Percentiles rank a stretch among this genome's conserved stretches.
These are phyloP conservation scores for Sinosuthora webbiana DNA, from an alignment of 2,113 vertebrate species.

Conservation along the genomic window DNA sequence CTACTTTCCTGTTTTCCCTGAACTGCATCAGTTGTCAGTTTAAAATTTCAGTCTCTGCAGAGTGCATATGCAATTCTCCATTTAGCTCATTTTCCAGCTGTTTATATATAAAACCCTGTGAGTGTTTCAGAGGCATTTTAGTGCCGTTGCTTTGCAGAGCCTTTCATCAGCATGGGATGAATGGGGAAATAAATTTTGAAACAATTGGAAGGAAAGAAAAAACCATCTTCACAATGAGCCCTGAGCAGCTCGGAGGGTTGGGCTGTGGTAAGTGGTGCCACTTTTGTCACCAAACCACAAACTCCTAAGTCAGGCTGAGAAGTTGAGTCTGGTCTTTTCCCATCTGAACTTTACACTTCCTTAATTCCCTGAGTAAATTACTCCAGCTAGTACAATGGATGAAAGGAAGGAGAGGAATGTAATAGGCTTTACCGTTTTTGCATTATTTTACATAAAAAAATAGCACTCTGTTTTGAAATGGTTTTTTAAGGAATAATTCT, in stretches of 20 bases:
- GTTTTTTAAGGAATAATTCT: neutral
- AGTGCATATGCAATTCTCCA: neutral
- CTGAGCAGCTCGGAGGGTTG: neutral
- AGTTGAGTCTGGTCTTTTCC: neutral
- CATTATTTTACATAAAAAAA: neutral
- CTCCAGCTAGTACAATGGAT: neutral
- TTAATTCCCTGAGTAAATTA: neutral
- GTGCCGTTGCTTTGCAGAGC: neutral
- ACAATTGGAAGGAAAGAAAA: neutral
- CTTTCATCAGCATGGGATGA: neutral
- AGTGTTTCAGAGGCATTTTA: neutral
- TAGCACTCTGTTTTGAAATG: neutral
- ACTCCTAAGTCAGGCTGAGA: neutral
- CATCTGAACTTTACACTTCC: neutral
- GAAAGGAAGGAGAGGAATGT: neutral
- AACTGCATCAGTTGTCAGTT: neutral
- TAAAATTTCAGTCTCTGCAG: neutral
- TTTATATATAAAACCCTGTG: neutral
- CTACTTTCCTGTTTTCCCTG: neutral
- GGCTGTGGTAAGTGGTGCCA: neutral
- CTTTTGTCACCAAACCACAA: neutral
- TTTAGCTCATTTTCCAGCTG: slow-evolving; percentile 15
- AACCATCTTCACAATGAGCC: neutral
- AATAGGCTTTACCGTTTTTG: neutral
- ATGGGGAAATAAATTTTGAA: slow-evolving; percentile 35